Evolutionary conservation across 2,113 vertebrate species (phyloP).

Genomic region (Sialia sialis): DNA sequence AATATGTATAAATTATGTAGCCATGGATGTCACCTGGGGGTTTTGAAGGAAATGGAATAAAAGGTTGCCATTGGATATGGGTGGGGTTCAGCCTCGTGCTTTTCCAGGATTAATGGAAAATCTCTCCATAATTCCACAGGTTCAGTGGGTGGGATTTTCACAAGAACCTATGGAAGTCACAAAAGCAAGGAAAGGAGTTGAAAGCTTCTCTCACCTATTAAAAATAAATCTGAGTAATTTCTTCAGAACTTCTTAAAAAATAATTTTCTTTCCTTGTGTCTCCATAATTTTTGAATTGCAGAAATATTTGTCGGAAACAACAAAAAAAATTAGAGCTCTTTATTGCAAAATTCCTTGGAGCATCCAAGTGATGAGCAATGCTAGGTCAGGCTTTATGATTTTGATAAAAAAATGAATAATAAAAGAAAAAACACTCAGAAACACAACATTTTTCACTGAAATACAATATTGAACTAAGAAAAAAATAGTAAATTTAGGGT

Average conservation of each 20-base stretch:
- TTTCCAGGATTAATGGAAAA: not conserved
- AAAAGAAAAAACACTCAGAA: not conserved
- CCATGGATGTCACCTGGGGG: not conserved
- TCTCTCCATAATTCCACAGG: not conserved
- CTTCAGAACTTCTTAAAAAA: not conserved
- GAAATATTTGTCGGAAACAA: not conserved
- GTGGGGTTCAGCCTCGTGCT: not conserved
- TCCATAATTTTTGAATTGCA: not conserved
- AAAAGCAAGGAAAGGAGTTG: not conserved
- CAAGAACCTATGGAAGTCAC: not conserved
- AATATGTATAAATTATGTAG: not conserved
- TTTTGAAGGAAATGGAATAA: not conserved
- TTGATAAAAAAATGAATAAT: not conserved
- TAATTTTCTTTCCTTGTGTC: not conserved
- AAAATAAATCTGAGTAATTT: not conserved
- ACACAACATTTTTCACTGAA: not conserved
- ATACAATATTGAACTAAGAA: accelerated
- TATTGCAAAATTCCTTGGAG: not conserved
- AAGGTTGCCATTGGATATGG: not conserved
- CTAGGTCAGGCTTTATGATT: not conserved
- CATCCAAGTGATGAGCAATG: not conserved
- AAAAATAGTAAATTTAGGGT: not conserved
- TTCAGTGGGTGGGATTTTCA: not conserved
- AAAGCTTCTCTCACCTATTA: not conserved
- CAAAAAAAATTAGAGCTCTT: not conserved